Percentiles rank a stretch among this genome's conserved stretches.
phyloP scores from a whole-genome alignment of 2,888 invertebrate genomes.

The Epistrophe grossulariae region DNA sequence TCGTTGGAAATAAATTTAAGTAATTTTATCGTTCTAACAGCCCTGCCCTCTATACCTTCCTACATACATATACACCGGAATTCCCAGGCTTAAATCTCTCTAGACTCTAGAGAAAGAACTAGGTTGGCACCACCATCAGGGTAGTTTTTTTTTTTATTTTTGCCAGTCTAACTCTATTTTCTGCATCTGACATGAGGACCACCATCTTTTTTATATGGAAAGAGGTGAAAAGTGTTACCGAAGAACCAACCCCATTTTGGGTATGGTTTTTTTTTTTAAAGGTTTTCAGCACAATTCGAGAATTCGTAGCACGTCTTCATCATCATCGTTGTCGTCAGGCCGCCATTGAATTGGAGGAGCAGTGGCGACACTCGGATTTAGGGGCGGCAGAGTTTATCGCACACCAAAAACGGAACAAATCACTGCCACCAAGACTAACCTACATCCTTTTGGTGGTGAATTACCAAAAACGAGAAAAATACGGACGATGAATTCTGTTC shows the following conservation, averaged over 20 bases:
- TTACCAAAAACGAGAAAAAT: slow-evolving; percentile 51
- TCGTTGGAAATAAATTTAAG: slow-evolving; percentile 75
- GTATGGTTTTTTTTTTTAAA: not conserved
- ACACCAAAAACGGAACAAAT: slow-evolving; percentile 72
- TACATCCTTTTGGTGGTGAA: slow-evolving; percentile 58
- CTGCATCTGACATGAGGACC: slow-evolving; percentile 64
- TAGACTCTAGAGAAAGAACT: slow-evolving; percentile 29
- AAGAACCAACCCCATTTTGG: not conserved
- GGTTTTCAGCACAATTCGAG: slow-evolving; percentile 32
- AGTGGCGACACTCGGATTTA: slow-evolving; percentile 61
- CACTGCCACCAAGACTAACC: slow-evolving; percentile 73
- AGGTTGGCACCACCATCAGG: slow-evolving; percentile 55
- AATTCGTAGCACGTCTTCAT: slow-evolving; percentile 73
- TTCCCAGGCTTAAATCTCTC: slow-evolving; percentile 30
- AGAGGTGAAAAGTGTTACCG: slow-evolving; percentile 53
- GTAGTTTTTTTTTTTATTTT: slow-evolving; percentile 28
- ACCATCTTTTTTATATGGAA: slow-evolving; percentile 14
- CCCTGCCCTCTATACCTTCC: slow-evolving; percentile 10
- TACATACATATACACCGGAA: not conserved
- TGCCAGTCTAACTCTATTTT: slow-evolving; percentile 54
- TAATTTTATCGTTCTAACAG: slow-evolving; percentile 69
- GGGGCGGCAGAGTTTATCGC: slow-evolving; percentile 66
- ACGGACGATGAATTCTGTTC: slow-evolving; percentile 26
- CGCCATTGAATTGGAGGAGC: slow-evolving; percentile 3
- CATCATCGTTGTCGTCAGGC: slow-evolving; percentile 69